Conservation (phyloP, 1,140 invertebrate species). For the Laupala kohalensis region DNA sequence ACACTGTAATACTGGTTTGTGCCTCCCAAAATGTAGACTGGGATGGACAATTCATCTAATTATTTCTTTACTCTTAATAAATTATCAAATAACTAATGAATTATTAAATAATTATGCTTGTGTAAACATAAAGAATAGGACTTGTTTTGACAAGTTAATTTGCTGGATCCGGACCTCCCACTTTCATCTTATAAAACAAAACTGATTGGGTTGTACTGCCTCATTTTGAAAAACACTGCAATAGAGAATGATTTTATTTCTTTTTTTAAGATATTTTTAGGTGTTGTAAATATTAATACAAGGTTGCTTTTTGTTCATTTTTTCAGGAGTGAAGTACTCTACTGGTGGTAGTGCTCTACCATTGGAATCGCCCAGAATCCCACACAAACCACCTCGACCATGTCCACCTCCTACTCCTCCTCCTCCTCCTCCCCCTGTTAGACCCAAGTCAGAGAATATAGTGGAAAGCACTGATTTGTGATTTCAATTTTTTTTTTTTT, state of each 20-base stretch:
- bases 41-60: too few species aligned
- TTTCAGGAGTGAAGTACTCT: not conserved
- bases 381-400: conserved; percentile 2
- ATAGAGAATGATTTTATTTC: not conserved
- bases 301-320: not conserved
- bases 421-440: conserved; percentile 4
- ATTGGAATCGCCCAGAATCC: not conserved
- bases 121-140: too few species aligned
- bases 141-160: too few species aligned
- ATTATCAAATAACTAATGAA: too few species aligned
- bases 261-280: too few species aligned
- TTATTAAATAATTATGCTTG: too few species aligned
- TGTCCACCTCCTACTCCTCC: conserved; percentile 7
- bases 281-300: too few species aligned
- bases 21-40: too few species aligned
- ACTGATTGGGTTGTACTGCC: not conserved
- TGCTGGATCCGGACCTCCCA: too few species aligned
- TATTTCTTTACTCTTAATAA: too few species aligned
- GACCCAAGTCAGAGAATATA: not conserved
- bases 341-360: not conserved
- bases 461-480: conserved; percentile 11
- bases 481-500: not conserved
- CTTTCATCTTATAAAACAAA: not conserved
- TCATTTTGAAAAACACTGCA: not conserved
- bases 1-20: too few species aligned